Conservation (phyloP, 2,113 vertebrate genomes). For the Cercocebus atys region DNA sequence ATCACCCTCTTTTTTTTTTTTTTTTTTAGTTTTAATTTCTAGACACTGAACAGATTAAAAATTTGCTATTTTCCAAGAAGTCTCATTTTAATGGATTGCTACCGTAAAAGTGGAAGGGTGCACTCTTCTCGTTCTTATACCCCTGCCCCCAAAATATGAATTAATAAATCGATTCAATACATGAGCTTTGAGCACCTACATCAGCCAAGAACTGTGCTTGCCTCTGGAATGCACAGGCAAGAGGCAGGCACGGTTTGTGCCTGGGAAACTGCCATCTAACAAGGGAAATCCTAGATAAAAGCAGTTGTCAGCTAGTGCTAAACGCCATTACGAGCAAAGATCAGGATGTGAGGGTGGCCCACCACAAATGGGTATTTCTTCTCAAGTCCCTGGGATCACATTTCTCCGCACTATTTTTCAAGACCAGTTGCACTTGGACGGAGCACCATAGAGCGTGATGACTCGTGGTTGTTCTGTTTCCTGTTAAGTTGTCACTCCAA, state of each 20-base stretch:
- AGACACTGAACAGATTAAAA: not conserved
- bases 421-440: not conserved
- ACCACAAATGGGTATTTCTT: not conserved
- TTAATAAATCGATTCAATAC: not conserved
- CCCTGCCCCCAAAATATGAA: not conserved
- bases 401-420: not conserved
- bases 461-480: not conserved
- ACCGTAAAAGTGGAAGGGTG: not conserved
- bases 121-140: not conserved
- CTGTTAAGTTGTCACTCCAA: not conserved
- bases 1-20: no score
- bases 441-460: not conserved
- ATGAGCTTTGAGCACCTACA: not conserved
- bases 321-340: not conserved
- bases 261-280: not conserved
- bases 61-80: not conserved
- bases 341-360: rapidly evolving
- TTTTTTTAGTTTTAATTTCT: not conserved
- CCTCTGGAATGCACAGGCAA: not conserved
- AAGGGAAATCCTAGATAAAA: no score
- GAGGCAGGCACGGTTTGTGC: not conserved
- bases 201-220: not conserved
- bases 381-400: not conserved
- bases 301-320: not conserved
- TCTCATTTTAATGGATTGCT: not conserved